Evolutionary conservation across 2,888 invertebrate genomes (phyloP), one percentile per base, ranked within the genome.

Genomic region (Netelia inedita): DNA sequence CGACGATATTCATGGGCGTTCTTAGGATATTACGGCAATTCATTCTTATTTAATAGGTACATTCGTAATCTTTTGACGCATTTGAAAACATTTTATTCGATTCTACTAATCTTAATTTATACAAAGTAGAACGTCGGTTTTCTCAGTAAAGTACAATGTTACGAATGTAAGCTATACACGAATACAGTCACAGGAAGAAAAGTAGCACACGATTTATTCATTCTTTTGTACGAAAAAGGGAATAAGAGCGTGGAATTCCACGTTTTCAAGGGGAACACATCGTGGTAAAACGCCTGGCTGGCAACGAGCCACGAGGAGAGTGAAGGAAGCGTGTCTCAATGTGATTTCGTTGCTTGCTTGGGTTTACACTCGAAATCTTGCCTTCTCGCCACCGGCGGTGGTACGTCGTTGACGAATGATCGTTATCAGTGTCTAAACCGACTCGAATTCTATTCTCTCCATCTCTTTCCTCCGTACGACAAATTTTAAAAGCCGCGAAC

Each of bases 261-360:
- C 55, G 21, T 46, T 74, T 68, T 50, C 59, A 50, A 81, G 75
- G 53, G 61, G 63, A 81, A 46, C 65, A 66, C 46, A 43, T 71
- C 65, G 46, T 50, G 55, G 75, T 65, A 35, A 76, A 50, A 41
- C 63, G 41, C 19, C 68, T 61, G 75, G 53, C 59, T 89, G 89
- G 89, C 89, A 82, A 83, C 69, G 59, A 82, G 88, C 89, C 88
- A 89, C 69, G 59, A 68, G 53, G 79, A 78, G 83, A 86, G 81
- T 88, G 86, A 89, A 71, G 16, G 41, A 75, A 66, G n/a, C 68
- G 63, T 50, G 69, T 88, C 88, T 88, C 87, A 85, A 88, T 88
- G 88, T 88, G 90, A 90, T 90, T 90, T 88, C 89, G 89, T 90
- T 89, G 88, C 87, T 88, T 86, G 71, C 65, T 65, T 21, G 57